These are phyloP conservation scores for Norana najaformis DNA, from an alignment of 2,888 invertebrate genomes.

Conservation along the genomic window DNA sequence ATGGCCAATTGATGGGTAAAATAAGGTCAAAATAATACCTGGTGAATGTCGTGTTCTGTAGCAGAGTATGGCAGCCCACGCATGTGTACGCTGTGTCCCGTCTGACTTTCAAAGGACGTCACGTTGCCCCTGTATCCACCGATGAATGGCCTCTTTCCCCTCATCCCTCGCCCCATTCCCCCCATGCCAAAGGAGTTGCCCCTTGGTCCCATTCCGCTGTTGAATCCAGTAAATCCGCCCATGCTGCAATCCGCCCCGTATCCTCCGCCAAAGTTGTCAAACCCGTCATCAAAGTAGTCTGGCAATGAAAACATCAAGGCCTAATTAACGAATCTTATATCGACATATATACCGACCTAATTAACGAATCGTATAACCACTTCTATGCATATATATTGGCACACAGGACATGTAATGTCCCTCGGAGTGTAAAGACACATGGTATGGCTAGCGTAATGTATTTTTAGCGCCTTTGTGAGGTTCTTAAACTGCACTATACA, in stretches of 20 bases:
- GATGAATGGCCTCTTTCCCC: constrained; percentile 41
- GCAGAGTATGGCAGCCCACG: constrained; percentile 86
- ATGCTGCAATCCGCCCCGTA: constrained; percentile 34
- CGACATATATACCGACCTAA: too few relatives aligned
- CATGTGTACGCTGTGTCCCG: constrained; percentile 74
- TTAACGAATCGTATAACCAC: not conserved
- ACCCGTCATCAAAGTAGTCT: constrained; percentile 46
- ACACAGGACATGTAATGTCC: too few relatives aligned
- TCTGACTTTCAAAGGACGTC: constrained; percentile 46
- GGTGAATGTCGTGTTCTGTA: constrained; percentile 71
- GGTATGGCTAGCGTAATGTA: too few relatives aligned
- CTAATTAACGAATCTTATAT: not conserved
- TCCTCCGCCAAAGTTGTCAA: constrained; percentile 52
- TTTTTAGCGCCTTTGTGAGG: too few relatives aligned
- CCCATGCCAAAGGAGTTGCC: constrained; percentile 55
- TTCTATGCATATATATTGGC: too few relatives aligned
- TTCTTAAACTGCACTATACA: too few relatives aligned
- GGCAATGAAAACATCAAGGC: not conserved
- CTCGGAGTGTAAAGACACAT: too few relatives aligned
- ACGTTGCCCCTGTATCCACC: constrained; percentile 38
- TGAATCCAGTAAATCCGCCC: constrained; percentile 1
- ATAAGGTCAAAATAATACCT: not conserved
- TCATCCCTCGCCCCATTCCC: constrained; percentile 62
- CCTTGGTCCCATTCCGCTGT: not conserved
- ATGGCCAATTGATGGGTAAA: not conserved